Base-by-base conservation (phyloP, 2,113 vertebrate species). In the Triplophysa dalaica region DNA sequence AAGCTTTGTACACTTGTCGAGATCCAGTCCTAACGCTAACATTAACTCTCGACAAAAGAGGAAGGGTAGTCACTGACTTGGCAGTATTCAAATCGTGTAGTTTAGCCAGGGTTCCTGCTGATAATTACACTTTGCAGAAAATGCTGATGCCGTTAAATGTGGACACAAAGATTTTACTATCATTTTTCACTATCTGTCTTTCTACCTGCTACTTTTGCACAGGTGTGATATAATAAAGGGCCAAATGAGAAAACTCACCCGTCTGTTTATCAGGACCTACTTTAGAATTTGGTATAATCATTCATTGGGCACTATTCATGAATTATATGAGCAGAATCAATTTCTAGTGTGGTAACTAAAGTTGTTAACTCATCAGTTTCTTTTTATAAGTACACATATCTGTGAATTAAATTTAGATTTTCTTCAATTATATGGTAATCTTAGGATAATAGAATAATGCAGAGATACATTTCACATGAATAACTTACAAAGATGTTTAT, bases 81-180 rank as follows among this genome's bases (percentile, higher is more conserved):
- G 88, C 89, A 86, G 77, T 90, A 90, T 91, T 92, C 78, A 89
- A 81, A 90, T 86, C 68, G 82, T 80, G 80, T 50, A 22, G 62
- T 86, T 87, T 84, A 83, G 74, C 66, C 54, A 17, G 26, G 64
- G 82, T 52, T 60, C 68, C 81, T 67, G 66, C 81, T 58, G 50
- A 73, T 79, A 72, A 83, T 86, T 83, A 45, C 69, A 38, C 72
- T 64, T 72, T 78, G 69, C 70, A 66, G 54, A 88, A 88, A 85
- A 81, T 78, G 87, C 87, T 87, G 87, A 89, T 78, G 58, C 26
- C 6, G 17, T 70, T 56, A 50, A 68, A 79, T 45, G 29, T 26
- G 48, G 60, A 79, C 68, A 70, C 13, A 72, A 79, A 52, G 78
- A 79, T 62, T 65, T 38, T 52, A 54, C 24, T 56, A 65, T 68